Conservation (phyloP, 1,140 invertebrate species). For the Zaprionus capensis region DNA sequence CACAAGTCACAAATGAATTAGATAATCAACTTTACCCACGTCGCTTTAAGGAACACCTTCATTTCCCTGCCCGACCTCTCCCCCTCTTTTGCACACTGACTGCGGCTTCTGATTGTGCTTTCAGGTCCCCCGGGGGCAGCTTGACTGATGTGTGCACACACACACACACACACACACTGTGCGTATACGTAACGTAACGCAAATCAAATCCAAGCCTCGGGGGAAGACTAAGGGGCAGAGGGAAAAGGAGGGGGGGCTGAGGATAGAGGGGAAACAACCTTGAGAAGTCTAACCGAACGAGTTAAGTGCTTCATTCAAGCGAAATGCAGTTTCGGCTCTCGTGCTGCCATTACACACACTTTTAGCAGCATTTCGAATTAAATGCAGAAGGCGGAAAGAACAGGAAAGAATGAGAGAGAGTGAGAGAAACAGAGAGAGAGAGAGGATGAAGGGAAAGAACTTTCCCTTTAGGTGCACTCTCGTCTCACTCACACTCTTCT, state of each 20-base stretch:
- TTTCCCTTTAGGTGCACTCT: slow-evolving; percentile 20
- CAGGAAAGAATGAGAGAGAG: neutral
- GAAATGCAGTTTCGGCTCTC: slow-evolving; percentile 35
- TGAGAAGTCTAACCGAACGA: slow-evolving; percentile 12
- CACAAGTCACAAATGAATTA: slow-evolving; percentile 5
- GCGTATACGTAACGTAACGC: slow-evolving; percentile 11
- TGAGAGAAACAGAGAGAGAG: slow-evolving; percentile 1
- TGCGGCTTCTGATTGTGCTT: neutral
- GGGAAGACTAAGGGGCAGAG: neutral
- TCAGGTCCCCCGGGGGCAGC: neutral
- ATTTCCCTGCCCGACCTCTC: neutral
- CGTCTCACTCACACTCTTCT: slow-evolving; percentile 17
- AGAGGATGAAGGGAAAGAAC: neutral
- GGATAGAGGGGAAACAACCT: neutral
- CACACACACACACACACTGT: neutral
- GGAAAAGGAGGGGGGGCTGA: neutral
- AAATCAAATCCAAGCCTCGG: slow-evolving; percentile 19
- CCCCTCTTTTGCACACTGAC: neutral
- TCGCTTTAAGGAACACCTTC: neutral
- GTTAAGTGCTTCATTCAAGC: slow-evolving; percentile 40
- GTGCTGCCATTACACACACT: slow-evolving; percentile 45
- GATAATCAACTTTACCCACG: neutral
- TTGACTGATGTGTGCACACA: neutral
- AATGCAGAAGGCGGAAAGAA: slow-evolving; percentile 13
- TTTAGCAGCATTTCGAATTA: slow-evolving; percentile 40